Base-by-base conservation (phyloP, 2,113 vertebrate species). In the Cepphus grylle region DNA sequence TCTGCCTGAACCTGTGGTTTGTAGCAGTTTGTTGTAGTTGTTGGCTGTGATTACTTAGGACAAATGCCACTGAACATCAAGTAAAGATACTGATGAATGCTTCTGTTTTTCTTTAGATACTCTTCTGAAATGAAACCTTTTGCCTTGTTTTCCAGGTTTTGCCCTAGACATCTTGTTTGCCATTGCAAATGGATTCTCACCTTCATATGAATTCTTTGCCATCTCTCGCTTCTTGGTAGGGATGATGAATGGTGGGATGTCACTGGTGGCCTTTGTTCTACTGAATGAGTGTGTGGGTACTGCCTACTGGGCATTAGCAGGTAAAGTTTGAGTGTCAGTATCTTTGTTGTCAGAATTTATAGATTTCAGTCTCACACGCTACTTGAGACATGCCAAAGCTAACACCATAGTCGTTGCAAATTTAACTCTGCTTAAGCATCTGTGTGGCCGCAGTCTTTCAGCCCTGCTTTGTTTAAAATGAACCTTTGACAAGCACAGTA, bases 171-270 rank as follows among this genome's bases (percentile, higher is more conserved):
- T 98, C 80, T 59, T 98, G 81, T 98, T 98, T 97, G 98, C 98
- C 36, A 66, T 98, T 63, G 97, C 97, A 91, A 98, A 98, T 79
- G 98, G 98, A 47, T 97, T 98, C 81, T 98, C 98, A 9, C 98
- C 98, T 11, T 98, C 98, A 0, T 98, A 98, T 8, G 97, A 97
- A 55, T 97, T 98, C 90, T 99, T 99, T 79, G 98, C 97, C 4
- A 5, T 91, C 62, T 98, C 98, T 62, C 98, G 98, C 50, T 98
- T 99, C 96, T 87, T 98, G 90, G 98, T 98, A 42, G 98, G 98
- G 43, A 26, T 98, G 90, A 98, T 98, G 98, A 99, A 98, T 65
- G 98, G 98, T 76, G 98, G 98, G 69, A 98, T 98, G 98, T 98
- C 98, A 1, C 97, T 99, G 94, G 98, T 98, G 81, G 98, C 98